A percentile compares a stretch with the other conserved stretches of the same genome.
phyloP scores from a whole-genome alignment of 2,888 invertebrate genomes.

The Microchrysa polita region DNA sequence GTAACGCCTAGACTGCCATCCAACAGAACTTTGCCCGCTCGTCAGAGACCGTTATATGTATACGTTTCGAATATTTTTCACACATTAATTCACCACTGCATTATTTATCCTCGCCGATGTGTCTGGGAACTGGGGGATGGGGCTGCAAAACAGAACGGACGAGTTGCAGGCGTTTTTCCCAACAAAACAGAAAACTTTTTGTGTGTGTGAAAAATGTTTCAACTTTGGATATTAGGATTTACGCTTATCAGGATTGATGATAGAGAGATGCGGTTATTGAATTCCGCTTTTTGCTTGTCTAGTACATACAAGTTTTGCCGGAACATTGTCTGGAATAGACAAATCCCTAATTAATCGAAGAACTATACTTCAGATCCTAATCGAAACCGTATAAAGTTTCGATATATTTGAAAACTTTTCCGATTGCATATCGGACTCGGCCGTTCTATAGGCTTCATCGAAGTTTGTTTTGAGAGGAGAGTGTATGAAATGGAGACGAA shows the following conservation, averaged over 20 bases:
- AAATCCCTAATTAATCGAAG: conserved; percentile 33
- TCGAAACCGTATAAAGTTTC: conserved; percentile 23
- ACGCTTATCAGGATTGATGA: conserved; percentile 9
- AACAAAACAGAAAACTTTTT: background rate
- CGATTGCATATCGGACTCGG: background rate
- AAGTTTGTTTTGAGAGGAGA: no score
- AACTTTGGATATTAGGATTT: conserved; percentile 24
- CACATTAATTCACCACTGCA: no score
- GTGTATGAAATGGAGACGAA: no score
- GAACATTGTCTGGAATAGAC: background rate
- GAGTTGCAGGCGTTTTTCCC: conserved; percentile 2
- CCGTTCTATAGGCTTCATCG: no score
- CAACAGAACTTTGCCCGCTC: conserved; percentile 16
- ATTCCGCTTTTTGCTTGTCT: background rate
- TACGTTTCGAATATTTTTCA: background rate
- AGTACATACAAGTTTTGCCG: background rate
- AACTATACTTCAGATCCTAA: conserved; percentile 15
- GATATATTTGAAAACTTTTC: conserved; percentile 25
- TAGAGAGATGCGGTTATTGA: conserved; percentile 2
- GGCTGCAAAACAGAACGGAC: background rate
- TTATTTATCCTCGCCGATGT: background rate
- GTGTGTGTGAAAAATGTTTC: conserved; percentile 10
- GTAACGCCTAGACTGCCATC: conserved; percentile 18
- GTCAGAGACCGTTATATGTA: background rate
- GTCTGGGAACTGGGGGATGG: background rate